Evolutionary conservation across 2,888 invertebrate genomes (phyloP).

Genomic region (Saturnia pavonia): DNA sequence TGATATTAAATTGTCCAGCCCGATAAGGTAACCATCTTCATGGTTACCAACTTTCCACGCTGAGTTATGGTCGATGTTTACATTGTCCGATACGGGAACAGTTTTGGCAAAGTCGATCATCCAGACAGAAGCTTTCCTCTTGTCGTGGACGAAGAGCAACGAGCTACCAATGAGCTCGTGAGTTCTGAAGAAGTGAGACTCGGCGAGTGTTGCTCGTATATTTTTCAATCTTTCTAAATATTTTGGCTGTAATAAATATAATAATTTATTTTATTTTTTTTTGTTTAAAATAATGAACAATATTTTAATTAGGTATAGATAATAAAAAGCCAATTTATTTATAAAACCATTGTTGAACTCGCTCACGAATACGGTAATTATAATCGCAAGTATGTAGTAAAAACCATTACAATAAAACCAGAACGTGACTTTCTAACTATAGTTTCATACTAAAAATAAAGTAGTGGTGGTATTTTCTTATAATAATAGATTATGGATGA

Average conservation of each 20-base stretch:
- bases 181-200: conserved; percentile 93
- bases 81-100: conserved; percentile 87
- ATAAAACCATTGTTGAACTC: background rate
- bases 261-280: background rate
- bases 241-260: conserved; percentile 83
- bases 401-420: background rate
- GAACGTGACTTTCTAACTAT: background rate
- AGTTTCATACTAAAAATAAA: background rate
- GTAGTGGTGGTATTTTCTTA: background rate
- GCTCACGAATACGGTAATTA: background rate
- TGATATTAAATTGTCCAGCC: conserved; percentile 93
- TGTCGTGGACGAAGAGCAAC: conserved; percentile 96
- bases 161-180: conserved; percentile 98
- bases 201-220: conserved; percentile 90
- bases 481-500: background rate
- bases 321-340: background rate
- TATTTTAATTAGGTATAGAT: background rate
- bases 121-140: conserved; percentile 94
- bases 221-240: conserved; percentile 92
- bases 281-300: background rate
- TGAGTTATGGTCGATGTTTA: conserved; percentile 89
- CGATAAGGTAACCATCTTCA: conserved; percentile 97
- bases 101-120: conserved; percentile 99
- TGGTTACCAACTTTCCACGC: conserved; percentile 97
- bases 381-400: background rate